Base-by-base conservation (phyloP, 2,113 vertebrate genomes). In the Anhinga rufa region DNA sequence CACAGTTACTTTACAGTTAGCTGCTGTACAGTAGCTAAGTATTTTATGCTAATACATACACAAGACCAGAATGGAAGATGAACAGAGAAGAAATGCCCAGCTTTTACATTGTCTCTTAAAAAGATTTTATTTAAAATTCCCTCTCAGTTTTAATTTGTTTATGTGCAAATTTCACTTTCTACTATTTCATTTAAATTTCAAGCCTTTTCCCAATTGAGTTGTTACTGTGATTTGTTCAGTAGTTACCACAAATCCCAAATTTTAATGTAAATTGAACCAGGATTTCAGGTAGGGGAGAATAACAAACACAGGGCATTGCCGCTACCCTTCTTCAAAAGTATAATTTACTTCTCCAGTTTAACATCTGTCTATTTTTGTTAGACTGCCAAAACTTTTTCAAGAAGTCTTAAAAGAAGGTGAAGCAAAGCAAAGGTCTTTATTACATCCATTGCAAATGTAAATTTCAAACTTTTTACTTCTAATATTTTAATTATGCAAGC, bases 291-390 rank as follows among this genome's bases (percentile, higher is more conserved):
- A 82, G 82, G n/a, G 12, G 10, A 82, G 55, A 92, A 78, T 68
- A 96, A 86, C 3, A 4, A 94, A 54, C 74, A 77, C 31, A 44
- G 3, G 9, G 17, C 52, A 70, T 87, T 89, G 62, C 20, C 60
- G 55, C 42, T 93, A 65, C 48, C 68, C 29, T 94, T 94, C 75
- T 92, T 75, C n/a, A 8, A 91, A 97, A 92, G 9, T 16, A 8
- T 79, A 86, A 94, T 62, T 90, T 87, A 72, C 44, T 51, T 88
- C 62, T 81, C 86, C 82, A 90, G 28, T 88, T 96, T 93, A 94
- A 78, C 32, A 92, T 54, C n/a, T 78, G 34, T 16, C 61, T 92
- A 13, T 49, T 88, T 95, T 87, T 90, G 77, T 94, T 78, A 93
- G 87, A 58, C 60, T 95, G 76, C 60, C 81, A 90, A 83, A 90